Base-by-base conservation (phyloP, 92 coral and sea anemone species). In the Blastomussa wellsi region DNA sequence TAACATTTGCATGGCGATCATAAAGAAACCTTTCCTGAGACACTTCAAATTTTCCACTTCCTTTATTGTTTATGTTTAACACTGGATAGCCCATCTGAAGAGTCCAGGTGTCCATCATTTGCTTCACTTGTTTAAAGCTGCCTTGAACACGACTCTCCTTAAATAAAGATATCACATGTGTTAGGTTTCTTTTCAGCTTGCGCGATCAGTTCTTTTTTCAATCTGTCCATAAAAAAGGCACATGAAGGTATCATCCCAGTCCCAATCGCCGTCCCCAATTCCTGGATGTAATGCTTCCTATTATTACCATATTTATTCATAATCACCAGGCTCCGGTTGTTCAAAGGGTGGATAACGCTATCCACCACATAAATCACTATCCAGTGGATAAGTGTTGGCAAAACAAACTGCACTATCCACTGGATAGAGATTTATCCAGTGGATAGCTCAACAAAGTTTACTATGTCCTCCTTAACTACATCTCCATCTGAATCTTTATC, bases 81-180 rank as follows among this genome's bases (percentile, higher is more conserved):
- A 94, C 95, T 8, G 98, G 98, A 77, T 92, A 94, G 20, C 94
- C 94, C 98, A 94, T 94, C 77, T 94, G 98, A 47, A 94, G 90
- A 28, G 98, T 94, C 98, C 98, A 94, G 10, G 98, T 94, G 57
- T 94, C 98, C 98, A 94, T 94, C 79, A 92, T 81, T n/a, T 85
- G 75, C 37, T 91, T 89, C 24, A 94, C 98, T 31, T 85, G 69
- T n/a, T 88, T 78, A 47, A 90, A 85, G 16, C 42, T 17, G 20
- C 88, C 84, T 37, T 41, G 86, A 24, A 3, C 80, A 71, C 94
- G 85, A 72, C 92, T 92, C 76, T 85, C 92, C 95, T 92, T 8
- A 88, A 48, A 62, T 32, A 77, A 22, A 55, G 3, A 31, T 3
- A 7, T 9, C 8, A 20, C 49, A 44, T 0, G 49, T 44, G n/a